Conservation (phyloP, 2,888 invertebrate genomes). For the Drosophila cognata region DNA sequence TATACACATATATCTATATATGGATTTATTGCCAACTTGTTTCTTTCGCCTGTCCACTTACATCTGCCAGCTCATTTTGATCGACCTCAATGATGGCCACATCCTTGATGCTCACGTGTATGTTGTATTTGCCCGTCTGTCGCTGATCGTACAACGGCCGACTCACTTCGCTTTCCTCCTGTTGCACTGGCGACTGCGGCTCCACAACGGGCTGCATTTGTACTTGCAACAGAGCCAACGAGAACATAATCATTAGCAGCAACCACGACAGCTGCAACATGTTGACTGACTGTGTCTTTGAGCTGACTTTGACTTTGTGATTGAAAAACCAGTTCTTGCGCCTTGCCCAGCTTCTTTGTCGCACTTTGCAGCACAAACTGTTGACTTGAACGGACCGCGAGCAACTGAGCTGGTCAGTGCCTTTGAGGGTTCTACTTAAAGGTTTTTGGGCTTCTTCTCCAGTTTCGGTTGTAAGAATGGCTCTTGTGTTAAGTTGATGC, state of each 20-base stretch:
- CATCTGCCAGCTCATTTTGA: constrained; percentile 81
- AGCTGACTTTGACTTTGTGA: constrained; percentile 15
- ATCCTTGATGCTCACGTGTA: constrained; percentile 92
- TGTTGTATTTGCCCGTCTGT: constrained; percentile 92
- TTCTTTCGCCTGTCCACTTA: constrained; percentile 55
- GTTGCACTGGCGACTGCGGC: not conserved
- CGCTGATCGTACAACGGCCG: constrained; percentile 87
- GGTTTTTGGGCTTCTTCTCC: constrained; percentile 37
- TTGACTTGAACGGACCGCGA: constrained; percentile 47
- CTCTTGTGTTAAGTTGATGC: not conserved
- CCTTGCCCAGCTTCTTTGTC: not conserved
- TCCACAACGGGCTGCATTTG: constrained; percentile 48
- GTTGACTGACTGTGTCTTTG: not conserved
- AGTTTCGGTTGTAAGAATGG: constrained; percentile 3
- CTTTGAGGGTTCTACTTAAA: constrained; percentile 64
- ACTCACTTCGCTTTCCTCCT: constrained; percentile 55
- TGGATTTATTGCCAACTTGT: constrained; percentile 16
- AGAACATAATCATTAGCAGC: constrained; percentile 37
- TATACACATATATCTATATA: not conserved
- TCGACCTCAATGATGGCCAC: constrained; percentile 88
- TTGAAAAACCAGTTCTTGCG: constrained; percentile 53
- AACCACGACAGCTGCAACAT: constrained; percentile 49
- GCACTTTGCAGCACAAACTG: constrained; percentile 33
- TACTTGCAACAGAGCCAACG: constrained; percentile 35
- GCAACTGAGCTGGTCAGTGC: constrained; percentile 51